Conservation (phyloP, 2,797 vertebrate genomes). For the Darevskia nairensis region DNA sequence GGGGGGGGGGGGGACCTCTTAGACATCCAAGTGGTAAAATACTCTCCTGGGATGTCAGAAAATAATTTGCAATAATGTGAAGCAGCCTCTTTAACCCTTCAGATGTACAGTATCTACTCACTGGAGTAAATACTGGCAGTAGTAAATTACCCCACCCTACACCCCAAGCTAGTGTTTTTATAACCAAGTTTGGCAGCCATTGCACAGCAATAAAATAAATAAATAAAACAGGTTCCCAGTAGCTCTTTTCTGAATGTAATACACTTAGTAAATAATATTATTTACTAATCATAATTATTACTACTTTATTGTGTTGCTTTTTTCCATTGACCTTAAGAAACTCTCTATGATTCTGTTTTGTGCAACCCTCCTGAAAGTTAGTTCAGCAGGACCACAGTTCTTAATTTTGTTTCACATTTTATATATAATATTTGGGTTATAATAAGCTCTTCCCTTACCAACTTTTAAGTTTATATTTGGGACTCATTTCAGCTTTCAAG, state of each 20-base stretch:
- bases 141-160: fast-evolving
- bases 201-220: neutral
- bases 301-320: neutral
- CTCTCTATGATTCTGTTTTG: neutral
- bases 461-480: neutral
- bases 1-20: neutral
- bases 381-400: neutral
- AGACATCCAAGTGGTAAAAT: neutral
- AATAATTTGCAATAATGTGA: neutral
- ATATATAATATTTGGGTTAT: neutral
- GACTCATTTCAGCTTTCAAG: neutral
- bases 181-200: neutral
- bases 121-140: neutral
- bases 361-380: neutral
- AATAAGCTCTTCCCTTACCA: neutral
- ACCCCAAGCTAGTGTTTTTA: neutral
- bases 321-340: neutral
- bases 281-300: neutral
- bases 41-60: neutral
- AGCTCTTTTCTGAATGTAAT: neutral
- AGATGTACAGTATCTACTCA: neutral
- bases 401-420: neutral
- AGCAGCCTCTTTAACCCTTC: neutral
- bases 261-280: neutral
- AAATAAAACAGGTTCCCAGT: neutral